Evolutionary conservation across 2,797 vertebrate genomes (phyloP), one percentile per base, ranked within the genome.

Genomic region (Cygnus olor): DNA sequence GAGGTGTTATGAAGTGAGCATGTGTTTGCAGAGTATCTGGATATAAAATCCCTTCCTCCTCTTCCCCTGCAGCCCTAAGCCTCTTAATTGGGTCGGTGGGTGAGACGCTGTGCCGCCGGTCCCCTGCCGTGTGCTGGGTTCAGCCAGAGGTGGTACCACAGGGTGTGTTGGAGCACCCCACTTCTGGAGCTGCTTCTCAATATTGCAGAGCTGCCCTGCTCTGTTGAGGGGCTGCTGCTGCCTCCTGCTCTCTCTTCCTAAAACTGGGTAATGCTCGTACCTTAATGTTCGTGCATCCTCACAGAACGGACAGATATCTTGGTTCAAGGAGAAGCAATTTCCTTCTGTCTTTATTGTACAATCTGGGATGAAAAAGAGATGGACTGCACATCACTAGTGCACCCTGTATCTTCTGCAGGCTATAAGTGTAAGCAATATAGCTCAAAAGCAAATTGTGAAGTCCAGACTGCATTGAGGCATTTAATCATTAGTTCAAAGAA

Each of bases 101-200:
- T n/a, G 70, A 76, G 80, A n/a, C 30, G n/a, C 56, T 87, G 53
- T 61, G 53, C 65, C 70, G 36, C 17, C 0, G 3, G 45, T 77
- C n/a, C 17, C 1, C 4, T n/a, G 11, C 69, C 9, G 2, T n/a
- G 19, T 12, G 14, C 38, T 42, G 42, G 27, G 65, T 5, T 1
- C 12, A 34, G 44, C 5, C 1, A 2, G 85, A 47, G 34, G 47
- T 58, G 42, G 25, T 17, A 24, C 77, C 16, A 10, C 0, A 2
- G 56, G 4, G 4, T 49, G n/a, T 63, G 8, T 64, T 51, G 20
- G 6, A 66, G 60, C 40, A 38, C 7, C 32, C 21, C 10, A 10
- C 0, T 42, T 56, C 54, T 66, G 12, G 58, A 63, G 20, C 27
- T 60, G 24, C 32, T 87, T 11, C 1, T 16, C 22, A 6, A 2